Base-by-base conservation (phyloP, 1,140 invertebrate species). In the Bactericera cockerelli region DNA sequence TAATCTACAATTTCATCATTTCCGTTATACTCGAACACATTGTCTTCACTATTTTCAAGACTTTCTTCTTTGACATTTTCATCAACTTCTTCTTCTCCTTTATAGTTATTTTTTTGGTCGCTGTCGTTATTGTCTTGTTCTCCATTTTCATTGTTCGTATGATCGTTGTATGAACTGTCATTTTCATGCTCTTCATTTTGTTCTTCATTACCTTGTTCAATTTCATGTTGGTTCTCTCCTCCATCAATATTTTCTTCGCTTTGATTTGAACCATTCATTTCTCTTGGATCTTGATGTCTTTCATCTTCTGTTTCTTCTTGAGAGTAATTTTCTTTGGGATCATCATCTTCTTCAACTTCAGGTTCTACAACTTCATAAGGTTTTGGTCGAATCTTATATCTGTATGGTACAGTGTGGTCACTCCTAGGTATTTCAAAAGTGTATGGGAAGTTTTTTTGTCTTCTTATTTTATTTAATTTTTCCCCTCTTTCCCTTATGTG, bases 301-400 rank as follows among this genome's bases (percentile, higher is more conserved):
- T n/a, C 42, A 22, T 49, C n/a, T 4, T 49, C 42, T n/a, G n/a
- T n/a, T 10, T 49, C 22, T 49, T 49, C 42, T 10, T 49, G 4
- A 22, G 42, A 22, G 42, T 49, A 22, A 49, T 49, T 22, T 6
- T 49, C n/a, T 4, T 8, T n/a, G 19, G 42, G 22, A n/a, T 25
- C 25, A n/a, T 39, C 54, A 14, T 36, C 8, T 2, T 24, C 55
- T 13, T 61, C 21, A 28, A 61, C 60, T 62, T 78, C 76, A 49
- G n/a, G n/a, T 6, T 49, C 42, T 6, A 49, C 42, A 49, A n/a
- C 19, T 49, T 49, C 42, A 49, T 49, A 49, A 19, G 42, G 42
- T 49, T 49, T 49, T 49, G 42, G 42, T 49, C n/a, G 4, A n/a
- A 49, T 49, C 22, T 16, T 22, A 16, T 49, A 49, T 6, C 8